phyloP scores from a whole-genome alignment of 2,888 invertebrate species.

The Gasteruption jaculator region DNA sequence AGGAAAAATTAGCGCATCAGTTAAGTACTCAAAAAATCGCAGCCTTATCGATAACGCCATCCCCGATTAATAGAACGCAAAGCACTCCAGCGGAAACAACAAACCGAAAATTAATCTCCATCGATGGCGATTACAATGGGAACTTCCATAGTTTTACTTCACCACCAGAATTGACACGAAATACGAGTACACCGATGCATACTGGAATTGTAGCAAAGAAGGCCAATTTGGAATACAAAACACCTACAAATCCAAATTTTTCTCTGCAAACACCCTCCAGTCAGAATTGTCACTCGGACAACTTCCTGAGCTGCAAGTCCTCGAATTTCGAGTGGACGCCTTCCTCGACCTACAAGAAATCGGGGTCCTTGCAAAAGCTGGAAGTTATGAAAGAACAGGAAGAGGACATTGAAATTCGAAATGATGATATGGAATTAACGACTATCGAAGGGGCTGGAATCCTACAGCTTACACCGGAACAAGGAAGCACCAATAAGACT shows the following conservation, averaged over 20 bases:
- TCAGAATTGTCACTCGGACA: slow-evolving; percentile 7
- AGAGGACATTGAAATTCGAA: slow-evolving; percentile 7
- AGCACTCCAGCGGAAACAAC: too few species aligned
- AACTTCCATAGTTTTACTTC: slow-evolving; percentile 27
- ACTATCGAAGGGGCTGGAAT: slow-evolving; percentile 2
- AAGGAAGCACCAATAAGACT: slow-evolving; percentile 6
- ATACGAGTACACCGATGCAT: slow-evolving; percentile 42
- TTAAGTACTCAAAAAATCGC: too few species aligned
- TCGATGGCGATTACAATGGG: slow-evolving; percentile 20
- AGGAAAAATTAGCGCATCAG: too few species aligned
- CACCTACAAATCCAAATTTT: slow-evolving; percentile 26
- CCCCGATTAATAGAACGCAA: too few species aligned
- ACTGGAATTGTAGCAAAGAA: slow-evolving; percentile 20
- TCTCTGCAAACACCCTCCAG: slow-evolving; percentile 31
- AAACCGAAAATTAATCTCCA: too few species aligned
- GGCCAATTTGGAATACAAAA: slow-evolving; percentile 24
- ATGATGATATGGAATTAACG: slow-evolving; percentile 11
- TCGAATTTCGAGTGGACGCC: slow-evolving; percentile 18
- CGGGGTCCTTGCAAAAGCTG: slow-evolving; percentile 22
- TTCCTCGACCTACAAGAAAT: slow-evolving; percentile 20
- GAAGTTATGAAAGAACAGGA: slow-evolving; percentile 21
- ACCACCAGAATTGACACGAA: slow-evolving; percentile 35
- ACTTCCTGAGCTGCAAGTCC: slow-evolving; percentile 17
- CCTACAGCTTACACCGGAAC: slow-evolving; percentile 5
- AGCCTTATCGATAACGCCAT: too few species aligned